Conservation (phyloP, 2,113 vertebrate genomes). For the Gadus macrocephalus region DNA sequence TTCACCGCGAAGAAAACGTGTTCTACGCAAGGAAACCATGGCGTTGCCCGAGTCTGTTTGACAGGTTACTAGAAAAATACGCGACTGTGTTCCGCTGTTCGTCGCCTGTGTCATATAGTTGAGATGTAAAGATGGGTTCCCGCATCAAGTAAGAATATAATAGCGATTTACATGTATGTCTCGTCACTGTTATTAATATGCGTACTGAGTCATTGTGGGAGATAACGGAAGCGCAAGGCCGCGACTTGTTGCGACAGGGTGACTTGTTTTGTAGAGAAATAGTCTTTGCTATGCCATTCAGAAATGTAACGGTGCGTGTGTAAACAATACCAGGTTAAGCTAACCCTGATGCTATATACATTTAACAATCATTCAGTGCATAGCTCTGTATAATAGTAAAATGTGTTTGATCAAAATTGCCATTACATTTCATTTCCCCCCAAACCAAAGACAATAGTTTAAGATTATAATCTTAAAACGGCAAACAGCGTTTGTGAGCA, state of each 20-base stretch:
- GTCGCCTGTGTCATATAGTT: conserved; percentile 21
- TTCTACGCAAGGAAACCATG: conserved; percentile 55
- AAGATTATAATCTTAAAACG: too few species aligned
- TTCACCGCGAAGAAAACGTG: conserved; percentile 27
- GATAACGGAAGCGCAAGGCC: conserved; percentile 42
- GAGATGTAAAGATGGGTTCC: conserved; percentile 65
- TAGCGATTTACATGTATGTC: not conserved
- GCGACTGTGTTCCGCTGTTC: conserved; percentile 30
- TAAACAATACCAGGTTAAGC: too few species aligned
- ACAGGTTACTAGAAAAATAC: conserved; percentile 52
- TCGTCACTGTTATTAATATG: not conserved
- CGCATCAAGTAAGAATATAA: conserved; percentile 68
- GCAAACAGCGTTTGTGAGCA: too few species aligned
- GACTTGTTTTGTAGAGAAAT: not conserved
- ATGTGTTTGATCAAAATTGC: too few species aligned
- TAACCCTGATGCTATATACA: too few species aligned
- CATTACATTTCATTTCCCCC: too few species aligned
- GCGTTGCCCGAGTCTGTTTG: conserved; percentile 51
- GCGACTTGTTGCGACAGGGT: conserved; percentile 63
- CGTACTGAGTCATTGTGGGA: conserved; percentile 22
- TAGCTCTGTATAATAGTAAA: too few species aligned
- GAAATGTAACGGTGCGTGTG: too few species aligned
- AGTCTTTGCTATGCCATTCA: too few species aligned
- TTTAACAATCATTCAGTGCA: too few species aligned
- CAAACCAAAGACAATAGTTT: too few species aligned